These are phyloP conservation scores for Erythrocebus patas DNA, from an alignment of 2,113 vertebrate species.

Conservation along the genomic window DNA sequence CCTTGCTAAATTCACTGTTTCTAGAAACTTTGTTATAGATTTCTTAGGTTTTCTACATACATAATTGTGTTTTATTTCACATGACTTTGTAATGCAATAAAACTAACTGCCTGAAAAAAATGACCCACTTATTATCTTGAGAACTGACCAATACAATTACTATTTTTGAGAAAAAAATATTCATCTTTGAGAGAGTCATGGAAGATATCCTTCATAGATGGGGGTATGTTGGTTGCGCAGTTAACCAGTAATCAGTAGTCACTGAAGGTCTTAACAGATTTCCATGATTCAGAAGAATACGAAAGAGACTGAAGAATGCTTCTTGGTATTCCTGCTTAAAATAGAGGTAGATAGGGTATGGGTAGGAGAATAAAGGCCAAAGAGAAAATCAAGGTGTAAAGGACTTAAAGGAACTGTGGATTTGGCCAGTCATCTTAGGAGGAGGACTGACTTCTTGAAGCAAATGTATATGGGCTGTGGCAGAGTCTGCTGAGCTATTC, in stretches of 20 bases:
- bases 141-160: background rate
- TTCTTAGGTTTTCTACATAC: background rate
- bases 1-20: background rate
- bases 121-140: background rate
- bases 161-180: background rate
- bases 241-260: background rate
- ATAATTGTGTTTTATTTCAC: background rate
- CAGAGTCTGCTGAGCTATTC: background rate
- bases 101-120: background rate
- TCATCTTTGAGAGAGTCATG: background rate
- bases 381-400: background rate
- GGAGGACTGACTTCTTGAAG: conserved; percentile 17
- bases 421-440: background rate
- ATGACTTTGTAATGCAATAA: background rate
- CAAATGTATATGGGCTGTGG: background rate
- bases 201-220: background rate
- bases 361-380: background rate
- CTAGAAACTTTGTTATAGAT: background rate
- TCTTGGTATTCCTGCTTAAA: conserved; percentile 30
- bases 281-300: background rate
- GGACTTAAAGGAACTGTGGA: background rate
- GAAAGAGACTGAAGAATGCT: background rate
- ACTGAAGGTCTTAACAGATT: background rate
- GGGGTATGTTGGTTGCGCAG: background rate
- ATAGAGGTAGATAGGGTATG: background rate